These are phyloP conservation scores for Harpagus bidentatus DNA, from an alignment of 2,113 vertebrate species.

Conservation along the genomic window DNA sequence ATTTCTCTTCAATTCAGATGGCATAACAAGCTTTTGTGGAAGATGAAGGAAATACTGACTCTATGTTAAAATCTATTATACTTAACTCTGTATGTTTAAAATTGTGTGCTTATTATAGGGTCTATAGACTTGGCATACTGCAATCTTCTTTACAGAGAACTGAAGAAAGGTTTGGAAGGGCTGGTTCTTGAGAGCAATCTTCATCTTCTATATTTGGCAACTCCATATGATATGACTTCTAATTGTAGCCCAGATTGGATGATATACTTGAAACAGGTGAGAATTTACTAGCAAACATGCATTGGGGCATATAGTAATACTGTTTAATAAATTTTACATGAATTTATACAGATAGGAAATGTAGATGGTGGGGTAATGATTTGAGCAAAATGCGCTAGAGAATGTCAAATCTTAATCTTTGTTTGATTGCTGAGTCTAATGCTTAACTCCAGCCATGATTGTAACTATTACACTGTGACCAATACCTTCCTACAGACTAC, in stretches of 20 bases:
- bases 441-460: not conserved
- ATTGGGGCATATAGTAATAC: not conserved
- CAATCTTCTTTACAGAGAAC: conserved; percentile 83
- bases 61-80: not conserved
- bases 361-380: not conserved
- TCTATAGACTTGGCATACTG: conserved; percentile 87
- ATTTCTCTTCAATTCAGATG: not conserved
- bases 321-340: not conserved
- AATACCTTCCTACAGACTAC: not conserved
- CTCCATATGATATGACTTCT: conserved; percentile 84
- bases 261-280: conserved; percentile 89
- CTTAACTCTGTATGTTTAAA: not conserved
- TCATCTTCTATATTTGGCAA: conserved; percentile 89
- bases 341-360: not conserved
- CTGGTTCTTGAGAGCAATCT: conserved; percentile 88
- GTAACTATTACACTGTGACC: not conserved
- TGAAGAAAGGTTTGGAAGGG: conserved; percentile 87
- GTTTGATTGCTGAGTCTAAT: not conserved
- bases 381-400: not conserved
- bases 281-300: not conserved
- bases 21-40: not conserved
- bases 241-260: conserved; percentile 91
- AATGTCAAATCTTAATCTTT: not conserved
- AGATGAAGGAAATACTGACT: not conserved
- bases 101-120: conserved; percentile 71